Evolutionary conservation across 1,140 invertebrate genomes (phyloP).

Genomic region (Spodoptera litura): DNA sequence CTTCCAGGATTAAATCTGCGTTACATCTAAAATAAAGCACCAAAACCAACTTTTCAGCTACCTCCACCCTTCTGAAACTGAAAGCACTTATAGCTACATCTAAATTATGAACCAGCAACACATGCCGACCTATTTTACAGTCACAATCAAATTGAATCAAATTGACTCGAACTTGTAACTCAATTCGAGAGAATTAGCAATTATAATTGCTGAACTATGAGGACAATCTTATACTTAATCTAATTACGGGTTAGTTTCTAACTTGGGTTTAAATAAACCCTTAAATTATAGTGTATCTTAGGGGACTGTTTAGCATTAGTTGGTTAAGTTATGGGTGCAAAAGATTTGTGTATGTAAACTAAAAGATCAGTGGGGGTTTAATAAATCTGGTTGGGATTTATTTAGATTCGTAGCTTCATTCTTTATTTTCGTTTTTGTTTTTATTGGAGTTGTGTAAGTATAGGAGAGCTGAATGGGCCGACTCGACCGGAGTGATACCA

Average conservation of each 20-base stretch:
- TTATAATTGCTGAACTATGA: constrained; percentile 24
- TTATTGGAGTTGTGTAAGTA: too few species aligned
- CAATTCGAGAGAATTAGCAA: constrained; percentile 22
- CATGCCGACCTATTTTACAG: background rate
- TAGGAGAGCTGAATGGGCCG: too few species aligned
- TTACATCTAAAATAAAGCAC: too few species aligned
- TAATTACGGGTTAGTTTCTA: constrained; percentile 9
- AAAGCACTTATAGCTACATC: too few species aligned
- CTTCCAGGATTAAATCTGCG: too few species aligned
- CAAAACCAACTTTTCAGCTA: too few species aligned
- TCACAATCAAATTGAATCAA: constrained; percentile 25
- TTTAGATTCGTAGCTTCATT: too few species aligned
- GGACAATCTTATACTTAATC: background rate
- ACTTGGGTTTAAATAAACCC: background rate
- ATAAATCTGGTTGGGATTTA: too few species aligned
- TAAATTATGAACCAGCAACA: background rate
- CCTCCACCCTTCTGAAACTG: too few species aligned
- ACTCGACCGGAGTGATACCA: too few species aligned
- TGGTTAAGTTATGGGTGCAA: background rate
- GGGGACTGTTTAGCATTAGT: constrained; percentile 3
- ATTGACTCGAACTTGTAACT: constrained; percentile 17
- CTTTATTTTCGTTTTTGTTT: too few species aligned
- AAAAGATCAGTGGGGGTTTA: too few species aligned
- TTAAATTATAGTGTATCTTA: constrained; percentile 27
- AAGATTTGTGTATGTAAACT: background rate